Percentiles rank a stretch among this genome's conserved stretches.
Conservation (phyloP, 2,113 vertebrate genomes). For the Protobothrops mucrosquamatus region DNA sequence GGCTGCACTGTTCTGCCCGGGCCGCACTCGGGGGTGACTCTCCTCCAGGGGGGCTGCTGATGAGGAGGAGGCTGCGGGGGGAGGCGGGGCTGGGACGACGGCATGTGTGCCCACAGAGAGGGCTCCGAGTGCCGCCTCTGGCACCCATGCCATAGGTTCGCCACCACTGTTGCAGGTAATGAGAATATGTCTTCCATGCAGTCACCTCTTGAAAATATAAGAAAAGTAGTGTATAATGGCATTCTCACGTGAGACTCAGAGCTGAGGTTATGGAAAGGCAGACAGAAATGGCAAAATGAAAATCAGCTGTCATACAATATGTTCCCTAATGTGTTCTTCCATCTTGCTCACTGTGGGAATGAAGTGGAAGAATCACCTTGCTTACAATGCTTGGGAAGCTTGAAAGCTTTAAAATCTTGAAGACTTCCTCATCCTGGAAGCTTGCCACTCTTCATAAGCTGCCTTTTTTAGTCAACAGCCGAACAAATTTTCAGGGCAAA, state of each 20-base stretch:
- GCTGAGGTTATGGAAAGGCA: neutral
- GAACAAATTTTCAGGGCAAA: slow-evolving; percentile 24
- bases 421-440: neutral
- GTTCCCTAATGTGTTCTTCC: neutral
- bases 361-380: neutral
- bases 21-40: too few species aligned
- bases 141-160: too few species aligned
- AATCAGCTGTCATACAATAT: neutral
- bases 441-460: neutral
- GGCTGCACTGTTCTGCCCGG: too few species aligned
- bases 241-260: neutral
- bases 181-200: neutral
- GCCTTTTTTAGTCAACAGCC: neutral
- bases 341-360: neutral
- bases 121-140: too few species aligned
- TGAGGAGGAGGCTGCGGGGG: too few species aligned
- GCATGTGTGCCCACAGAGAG: too few species aligned
- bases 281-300: neutral
- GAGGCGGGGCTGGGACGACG: too few species aligned
- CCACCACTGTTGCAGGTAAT: neutral
- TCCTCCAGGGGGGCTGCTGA: too few species aligned
- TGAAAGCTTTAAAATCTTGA: too few species aligned
- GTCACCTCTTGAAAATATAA: neutral
- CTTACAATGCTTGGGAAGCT: neutral
- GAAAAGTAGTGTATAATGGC: neutral